A percentile compares a stretch with the other conserved stretches of the same genome.
phyloP scores from a whole-genome alignment of 1,140 invertebrate genomes.

The Phymorhynchus buccinoides region DNA sequence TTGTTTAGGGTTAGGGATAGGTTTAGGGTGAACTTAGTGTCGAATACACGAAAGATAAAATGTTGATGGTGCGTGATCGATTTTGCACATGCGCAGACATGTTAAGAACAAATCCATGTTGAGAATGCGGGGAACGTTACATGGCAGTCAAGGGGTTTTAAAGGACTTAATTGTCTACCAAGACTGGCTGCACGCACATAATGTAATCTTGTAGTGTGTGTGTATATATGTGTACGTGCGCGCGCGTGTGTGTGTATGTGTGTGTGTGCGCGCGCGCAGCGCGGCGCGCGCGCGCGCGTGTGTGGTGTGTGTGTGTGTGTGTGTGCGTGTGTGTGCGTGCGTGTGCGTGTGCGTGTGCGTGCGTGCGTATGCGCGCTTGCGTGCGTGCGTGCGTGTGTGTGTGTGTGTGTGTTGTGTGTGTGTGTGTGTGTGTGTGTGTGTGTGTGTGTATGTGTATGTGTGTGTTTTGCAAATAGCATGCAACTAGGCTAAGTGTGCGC shows the following conservation, averaged over 20 bases:
- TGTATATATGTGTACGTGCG: background rate
- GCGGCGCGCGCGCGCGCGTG: no score
- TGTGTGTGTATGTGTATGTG: background rate
- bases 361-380: background rate
- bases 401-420: background rate
- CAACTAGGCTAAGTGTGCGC: background rate
- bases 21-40: no score
- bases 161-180: no score
- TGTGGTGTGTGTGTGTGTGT: slow-evolving; percentile 15
- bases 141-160: no score
- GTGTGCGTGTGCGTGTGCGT: background rate
- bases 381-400: background rate
- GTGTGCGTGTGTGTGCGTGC: background rate
- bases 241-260: background rate
- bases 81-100: no score
- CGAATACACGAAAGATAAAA: no score
- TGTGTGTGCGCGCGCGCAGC: slow-evolving; percentile 7
- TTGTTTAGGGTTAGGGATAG: no score
- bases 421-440: background rate
- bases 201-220: no score
- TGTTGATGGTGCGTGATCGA: no score
- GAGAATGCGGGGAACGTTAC: no score
- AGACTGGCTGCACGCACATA: no score
- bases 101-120: no score
- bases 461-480: background rate